A percentile compares a stretch with the other conserved stretches of the same genome.
phyloP scores from a whole-genome alignment of 1,140 invertebrate genomes.

The Cryptotermes secundus region DNA sequence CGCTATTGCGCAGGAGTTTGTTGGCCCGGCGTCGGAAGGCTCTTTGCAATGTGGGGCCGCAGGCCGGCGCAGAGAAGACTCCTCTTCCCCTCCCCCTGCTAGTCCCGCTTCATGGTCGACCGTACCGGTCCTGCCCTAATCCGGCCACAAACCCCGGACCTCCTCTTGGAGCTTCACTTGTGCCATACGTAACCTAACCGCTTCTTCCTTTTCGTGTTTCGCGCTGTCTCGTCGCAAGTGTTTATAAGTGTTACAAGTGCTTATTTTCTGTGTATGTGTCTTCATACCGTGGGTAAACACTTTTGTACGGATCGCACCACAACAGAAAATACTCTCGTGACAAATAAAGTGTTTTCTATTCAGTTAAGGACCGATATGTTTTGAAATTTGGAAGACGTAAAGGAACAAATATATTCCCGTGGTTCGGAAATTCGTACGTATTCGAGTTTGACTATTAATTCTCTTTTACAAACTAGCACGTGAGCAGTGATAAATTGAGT shows the following conservation, averaged over 20 bases:
- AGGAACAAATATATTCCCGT: not conserved
- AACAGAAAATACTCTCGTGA: not conserved
- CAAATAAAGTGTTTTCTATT: not conserved
- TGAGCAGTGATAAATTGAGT: not conserved
- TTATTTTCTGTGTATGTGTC: not conserved
- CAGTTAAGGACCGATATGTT: not conserved
- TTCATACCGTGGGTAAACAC: not conserved
- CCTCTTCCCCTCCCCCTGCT: not conserved
- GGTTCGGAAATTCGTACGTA: not conserved
- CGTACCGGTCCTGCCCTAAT: not conserved
- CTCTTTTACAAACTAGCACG: not conserved
- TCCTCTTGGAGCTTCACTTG: conserved; percentile 8
- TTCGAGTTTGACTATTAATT: not conserved
- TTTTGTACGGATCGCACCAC: not conserved
- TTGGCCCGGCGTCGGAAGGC: not conserved
- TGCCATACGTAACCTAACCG: not conserved
- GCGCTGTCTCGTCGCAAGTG: not conserved
- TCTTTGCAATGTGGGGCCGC: not conserved
- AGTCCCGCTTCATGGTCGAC: not conserved
- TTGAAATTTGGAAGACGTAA: not conserved
- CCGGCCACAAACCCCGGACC: conserved; percentile 2
- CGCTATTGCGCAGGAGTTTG: not conserved
- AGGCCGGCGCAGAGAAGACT: not conserved
- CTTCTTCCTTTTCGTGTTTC: conserved; percentile 10
- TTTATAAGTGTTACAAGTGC: not conserved